Evolutionary conservation across 2,888 invertebrate species (phyloP).

Genomic region (Melikaiella ostensackeni): DNA sequence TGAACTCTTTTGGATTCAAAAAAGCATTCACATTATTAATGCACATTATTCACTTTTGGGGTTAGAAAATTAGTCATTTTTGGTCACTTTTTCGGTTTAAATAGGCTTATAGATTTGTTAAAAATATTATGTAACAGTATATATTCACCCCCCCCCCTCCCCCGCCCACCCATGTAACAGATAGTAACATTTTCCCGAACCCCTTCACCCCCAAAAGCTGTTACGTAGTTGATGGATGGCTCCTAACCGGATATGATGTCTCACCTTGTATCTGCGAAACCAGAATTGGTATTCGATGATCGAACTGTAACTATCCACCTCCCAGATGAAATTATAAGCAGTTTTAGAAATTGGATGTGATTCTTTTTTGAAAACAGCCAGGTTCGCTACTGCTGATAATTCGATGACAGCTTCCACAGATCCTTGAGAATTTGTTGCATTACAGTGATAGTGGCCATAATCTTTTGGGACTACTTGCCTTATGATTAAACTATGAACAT

Average conservation of each 20-base stretch:
- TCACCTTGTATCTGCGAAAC: constrained; percentile 75
- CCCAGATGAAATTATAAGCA: constrained; percentile 88
- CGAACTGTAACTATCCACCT: constrained; percentile 89
- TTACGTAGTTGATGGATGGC: no score
- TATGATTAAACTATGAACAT: constrained; percentile 82
- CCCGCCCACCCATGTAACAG: no score
- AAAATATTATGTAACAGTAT: no score
- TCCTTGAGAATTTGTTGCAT: constrained; percentile 87
- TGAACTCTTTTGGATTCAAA: no score
- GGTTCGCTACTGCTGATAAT: constrained; percentile 86
- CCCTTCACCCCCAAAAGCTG: no score
- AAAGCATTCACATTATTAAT: no score
- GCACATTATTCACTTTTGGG: no score
- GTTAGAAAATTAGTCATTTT: no score
- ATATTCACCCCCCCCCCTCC: no score
- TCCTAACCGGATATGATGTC: constrained; percentile 45
- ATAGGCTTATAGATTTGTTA: no score
- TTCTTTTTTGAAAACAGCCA: constrained; percentile 84
- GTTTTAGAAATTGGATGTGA: constrained; percentile 76
- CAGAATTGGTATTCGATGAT: constrained; percentile 84
- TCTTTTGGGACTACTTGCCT: constrained; percentile 84
- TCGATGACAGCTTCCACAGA: constrained; percentile 85
- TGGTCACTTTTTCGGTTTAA: no score
- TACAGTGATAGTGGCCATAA: constrained; percentile 88
- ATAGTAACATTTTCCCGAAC: no score